These are phyloP conservation scores for Bradypodion pumilum DNA, from an alignment of 2,797 vertebrate genomes.

Conservation along the genomic window DNA sequence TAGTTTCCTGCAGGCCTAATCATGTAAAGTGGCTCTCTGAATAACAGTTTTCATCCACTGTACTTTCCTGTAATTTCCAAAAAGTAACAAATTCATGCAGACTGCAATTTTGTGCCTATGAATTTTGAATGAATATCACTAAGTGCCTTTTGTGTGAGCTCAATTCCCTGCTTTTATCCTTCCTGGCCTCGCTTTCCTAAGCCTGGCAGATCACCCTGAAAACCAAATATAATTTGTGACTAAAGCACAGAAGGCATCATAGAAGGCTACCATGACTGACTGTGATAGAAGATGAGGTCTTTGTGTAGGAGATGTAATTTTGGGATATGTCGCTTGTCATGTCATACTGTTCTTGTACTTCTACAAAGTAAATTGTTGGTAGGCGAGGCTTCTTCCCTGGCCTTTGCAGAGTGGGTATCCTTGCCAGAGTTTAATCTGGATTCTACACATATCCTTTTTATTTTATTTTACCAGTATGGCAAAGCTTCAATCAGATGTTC, in stretches of 20 bases:
- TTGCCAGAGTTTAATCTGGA: not conserved
- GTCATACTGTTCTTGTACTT: not conserved
- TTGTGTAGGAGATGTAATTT: conserved; percentile 15
- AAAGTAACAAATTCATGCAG: conserved; percentile 71
- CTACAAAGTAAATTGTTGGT: not conserved
- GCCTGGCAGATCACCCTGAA: conserved; percentile 48
- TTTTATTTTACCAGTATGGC: not conserved
- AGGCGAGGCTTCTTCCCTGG: not conserved
- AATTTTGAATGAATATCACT: conserved; percentile 68
- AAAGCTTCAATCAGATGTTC: not conserved
- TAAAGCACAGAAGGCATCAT: not conserved
- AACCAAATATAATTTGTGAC: conserved; percentile 35
- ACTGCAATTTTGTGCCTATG: conserved; percentile 69
- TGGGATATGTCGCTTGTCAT: not conserved
- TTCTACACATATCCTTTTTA: not conserved
- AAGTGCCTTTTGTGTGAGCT: conserved; percentile 53
- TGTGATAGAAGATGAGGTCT: conserved; percentile 15
- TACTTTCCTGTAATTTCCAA: conserved; percentile 74
- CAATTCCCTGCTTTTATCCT: conserved; percentile 47
- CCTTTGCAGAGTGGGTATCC: not conserved
- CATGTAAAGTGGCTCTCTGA: conserved; percentile 71
- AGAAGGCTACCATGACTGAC: not conserved
- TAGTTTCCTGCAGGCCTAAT: conserved; percentile 69
- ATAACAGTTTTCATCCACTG: conserved; percentile 70
- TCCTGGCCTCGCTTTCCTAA: conserved; percentile 35